Percentiles rank a stretch among this genome's conserved stretches.
These are phyloP conservation scores for Venusia cambrica DNA, from an alignment of 2,888 invertebrate species.

Conservation along the genomic window DNA sequence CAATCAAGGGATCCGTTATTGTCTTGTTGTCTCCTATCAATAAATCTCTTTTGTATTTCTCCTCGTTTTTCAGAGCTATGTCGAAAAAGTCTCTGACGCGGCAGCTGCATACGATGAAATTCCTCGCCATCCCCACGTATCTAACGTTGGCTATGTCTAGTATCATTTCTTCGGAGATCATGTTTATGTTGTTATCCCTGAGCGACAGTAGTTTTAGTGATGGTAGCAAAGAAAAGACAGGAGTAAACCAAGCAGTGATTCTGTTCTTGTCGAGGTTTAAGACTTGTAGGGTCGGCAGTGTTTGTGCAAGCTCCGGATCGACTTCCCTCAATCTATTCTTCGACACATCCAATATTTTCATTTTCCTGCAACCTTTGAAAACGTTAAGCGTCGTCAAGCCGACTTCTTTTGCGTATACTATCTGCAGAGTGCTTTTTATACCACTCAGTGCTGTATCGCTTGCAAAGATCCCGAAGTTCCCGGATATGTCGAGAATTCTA, in stretches of 20 bases:
- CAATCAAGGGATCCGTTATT: neutral
- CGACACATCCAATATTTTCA: conserved; percentile 70
- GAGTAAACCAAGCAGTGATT: conserved; percentile 77
- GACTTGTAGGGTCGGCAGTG: conserved; percentile 59
- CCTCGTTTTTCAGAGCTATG: conserved; percentile 43
- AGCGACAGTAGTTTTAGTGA: conserved; percentile 66
- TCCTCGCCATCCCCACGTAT: conserved; percentile 76
- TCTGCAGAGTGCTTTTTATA: conserved; percentile 57
- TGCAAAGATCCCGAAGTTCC: conserved; percentile 64
- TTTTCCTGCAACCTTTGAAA: conserved; percentile 52
- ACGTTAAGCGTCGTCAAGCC: conserved; percentile 57
- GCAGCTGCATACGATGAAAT: conserved; percentile 83
- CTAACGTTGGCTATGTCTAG: conserved; percentile 70
- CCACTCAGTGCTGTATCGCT: conserved; percentile 54
- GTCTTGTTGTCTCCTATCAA: neutral
- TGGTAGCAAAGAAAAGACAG: conserved; percentile 55
- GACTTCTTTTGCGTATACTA: conserved; percentile 66
- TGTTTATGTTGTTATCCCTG: conserved; percentile 77
- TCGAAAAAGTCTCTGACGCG: conserved; percentile 74
- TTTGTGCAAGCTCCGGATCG: conserved; percentile 38
- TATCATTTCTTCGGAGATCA: conserved; percentile 79
- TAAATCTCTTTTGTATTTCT: neutral
- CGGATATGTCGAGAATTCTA: conserved; percentile 77
- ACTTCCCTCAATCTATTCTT: conserved; percentile 74
- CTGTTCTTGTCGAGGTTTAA: conserved; percentile 79